These are phyloP conservation scores for Lasioglossum morio DNA, from an alignment of 2,888 invertebrate species.

Conservation along the genomic window DNA sequence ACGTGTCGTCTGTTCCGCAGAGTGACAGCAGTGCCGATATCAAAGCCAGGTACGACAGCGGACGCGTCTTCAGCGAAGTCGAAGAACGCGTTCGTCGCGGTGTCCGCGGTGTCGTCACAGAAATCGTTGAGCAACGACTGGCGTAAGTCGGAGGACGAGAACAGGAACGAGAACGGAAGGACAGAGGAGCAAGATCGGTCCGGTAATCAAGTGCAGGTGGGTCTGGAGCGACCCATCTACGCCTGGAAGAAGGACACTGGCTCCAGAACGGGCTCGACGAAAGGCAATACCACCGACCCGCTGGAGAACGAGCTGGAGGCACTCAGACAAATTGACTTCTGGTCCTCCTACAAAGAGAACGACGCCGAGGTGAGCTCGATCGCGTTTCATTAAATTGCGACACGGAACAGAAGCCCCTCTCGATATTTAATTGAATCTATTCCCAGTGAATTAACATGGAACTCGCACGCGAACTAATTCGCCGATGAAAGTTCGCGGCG, in stretches of 20 bases:
- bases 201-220: slow-evolving; percentile 70
- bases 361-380: slow-evolving; percentile 49
- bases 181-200: slow-evolving; percentile 72
- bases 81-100: slow-evolving; percentile 81
- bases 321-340: slow-evolving; percentile 69
- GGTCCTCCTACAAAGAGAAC: slow-evolving; percentile 57
- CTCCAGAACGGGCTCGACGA: slow-evolving; percentile 6
- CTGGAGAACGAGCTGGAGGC: slow-evolving; percentile 79
- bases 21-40: slow-evolving; percentile 76
- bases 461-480: neutral
- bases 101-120: slow-evolving; percentile 78
- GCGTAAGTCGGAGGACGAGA: slow-evolving; percentile 80
- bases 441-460: neutral
- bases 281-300: slow-evolving; percentile 70
- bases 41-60: slow-evolving; percentile 73
- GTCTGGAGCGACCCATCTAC: slow-evolving; percentile 66
- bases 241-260: slow-evolving; percentile 75
- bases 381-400: slow-evolving; percentile 42
- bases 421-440: slow-evolving; percentile 19
- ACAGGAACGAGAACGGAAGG: slow-evolving; percentile 48
- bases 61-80: slow-evolving; percentile 67
- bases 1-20: slow-evolving; percentile 13
- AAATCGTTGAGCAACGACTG: slow-evolving; percentile 78
- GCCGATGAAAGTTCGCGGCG: neutral
- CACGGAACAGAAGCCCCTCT: neutral